Percentiles rank a stretch among this genome's conserved stretches.
These are phyloP conservation scores for Leptopilina drosophilae DNA, from an alignment of 2,888 invertebrate genomes.

Conservation along the genomic window DNA sequence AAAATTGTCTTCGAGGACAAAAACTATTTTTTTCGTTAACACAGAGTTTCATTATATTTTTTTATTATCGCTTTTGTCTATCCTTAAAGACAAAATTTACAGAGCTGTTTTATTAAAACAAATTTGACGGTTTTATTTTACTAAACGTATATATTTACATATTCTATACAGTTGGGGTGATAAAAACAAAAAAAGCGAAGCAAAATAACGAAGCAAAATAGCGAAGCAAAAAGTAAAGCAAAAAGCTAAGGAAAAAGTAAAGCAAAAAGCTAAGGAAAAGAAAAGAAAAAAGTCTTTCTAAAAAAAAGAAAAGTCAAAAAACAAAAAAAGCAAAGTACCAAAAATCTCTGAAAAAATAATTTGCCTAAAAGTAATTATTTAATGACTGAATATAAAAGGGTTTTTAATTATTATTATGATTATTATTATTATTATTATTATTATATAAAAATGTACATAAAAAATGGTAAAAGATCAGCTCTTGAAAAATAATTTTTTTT, in stretches of 20 bases:
- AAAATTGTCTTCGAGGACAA: background rate
- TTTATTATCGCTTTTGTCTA: background rate
- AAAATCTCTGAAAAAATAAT: background rate
- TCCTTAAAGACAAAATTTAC: background rate
- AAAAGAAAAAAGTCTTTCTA: too few relatives aligned
- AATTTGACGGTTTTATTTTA: too few relatives aligned
- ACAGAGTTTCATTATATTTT: conserved; percentile 26
- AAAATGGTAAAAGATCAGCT: background rate
- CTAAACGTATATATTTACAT: background rate
- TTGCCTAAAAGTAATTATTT: conserved; percentile 2
- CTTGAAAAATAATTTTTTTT: background rate
- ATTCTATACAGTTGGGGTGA: background rate
- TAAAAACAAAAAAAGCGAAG: too few relatives aligned
- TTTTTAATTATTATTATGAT: background rate
- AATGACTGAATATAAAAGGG: background rate
- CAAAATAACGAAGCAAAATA: too few relatives aligned
- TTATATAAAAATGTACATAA: background rate
- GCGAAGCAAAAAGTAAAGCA: too few relatives aligned
- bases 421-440: background rate
- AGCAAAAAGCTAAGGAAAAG: too few relatives aligned
- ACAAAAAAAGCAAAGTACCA: too few relatives aligned
- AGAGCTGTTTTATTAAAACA: background rate
- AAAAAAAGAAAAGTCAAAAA: background rate
- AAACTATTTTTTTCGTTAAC: background rate
- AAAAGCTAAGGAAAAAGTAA: too few relatives aligned